These are phyloP conservation scores for Andrena trimmerana DNA, from an alignment of 2,888 invertebrate genomes.

Conservation along the genomic window DNA sequence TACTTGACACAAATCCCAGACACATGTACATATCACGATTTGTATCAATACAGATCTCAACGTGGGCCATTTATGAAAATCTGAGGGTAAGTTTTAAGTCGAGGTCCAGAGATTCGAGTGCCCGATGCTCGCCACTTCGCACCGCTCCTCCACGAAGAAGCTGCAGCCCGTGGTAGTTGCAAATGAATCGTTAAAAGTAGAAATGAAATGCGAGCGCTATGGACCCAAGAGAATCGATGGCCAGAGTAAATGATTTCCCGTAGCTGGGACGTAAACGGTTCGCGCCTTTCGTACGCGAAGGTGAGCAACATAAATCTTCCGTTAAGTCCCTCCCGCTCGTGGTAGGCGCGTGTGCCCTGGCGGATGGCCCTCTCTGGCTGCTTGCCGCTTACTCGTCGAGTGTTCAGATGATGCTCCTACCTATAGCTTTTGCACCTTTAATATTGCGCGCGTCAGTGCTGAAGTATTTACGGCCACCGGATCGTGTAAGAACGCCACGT, in stretches of 20 bases:
- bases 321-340: constrained; percentile 39
- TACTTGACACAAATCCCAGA: too few species aligned
- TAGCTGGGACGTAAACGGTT: constrained; percentile 65
- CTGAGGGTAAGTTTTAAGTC: too few species aligned
- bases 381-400: constrained; percentile 61
- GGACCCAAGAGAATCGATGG: constrained; percentile 66
- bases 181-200: constrained; percentile 70
- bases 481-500: constrained; percentile 60
- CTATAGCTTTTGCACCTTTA: constrained; percentile 79
- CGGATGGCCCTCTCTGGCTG: constrained; percentile 46
- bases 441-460: constrained; percentile 81
- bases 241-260: constrained; percentile 71
- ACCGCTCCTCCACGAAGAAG: not conserved
- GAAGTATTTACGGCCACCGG: constrained; percentile 81
- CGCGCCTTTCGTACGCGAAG: constrained; percentile 68
- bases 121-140: too few species aligned
- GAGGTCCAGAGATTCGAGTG: too few species aligned
- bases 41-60: too few species aligned
- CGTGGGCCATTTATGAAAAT: too few species aligned
- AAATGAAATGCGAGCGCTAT: constrained; percentile 45
- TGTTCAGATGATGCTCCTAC: constrained; percentile 76
- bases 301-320: constrained; percentile 81
- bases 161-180: constrained; percentile 51
- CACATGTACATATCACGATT: too few species aligned
- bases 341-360: constrained; percentile 8